Evolutionary conservation across 2,113 vertebrate genomes (phyloP).

Genomic region (Rhodinocichla rosea): DNA sequence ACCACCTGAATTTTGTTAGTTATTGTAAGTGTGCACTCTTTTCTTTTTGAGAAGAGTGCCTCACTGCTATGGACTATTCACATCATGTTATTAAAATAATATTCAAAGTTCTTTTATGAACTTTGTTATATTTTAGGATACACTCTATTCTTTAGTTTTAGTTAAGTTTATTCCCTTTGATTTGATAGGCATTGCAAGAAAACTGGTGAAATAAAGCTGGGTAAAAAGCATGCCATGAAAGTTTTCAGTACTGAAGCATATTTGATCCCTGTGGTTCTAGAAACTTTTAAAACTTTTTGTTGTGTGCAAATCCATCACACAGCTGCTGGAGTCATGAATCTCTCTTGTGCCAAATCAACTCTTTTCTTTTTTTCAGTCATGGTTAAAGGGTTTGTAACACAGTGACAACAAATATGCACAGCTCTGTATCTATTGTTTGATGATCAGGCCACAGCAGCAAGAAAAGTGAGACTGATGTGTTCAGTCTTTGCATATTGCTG

Average conservation of each 20-base stretch:
- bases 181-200: neutral
- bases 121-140: neutral
- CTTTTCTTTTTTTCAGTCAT: neutral
- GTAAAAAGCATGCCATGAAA: neutral
- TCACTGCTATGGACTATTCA: neutral
- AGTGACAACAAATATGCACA: neutral
- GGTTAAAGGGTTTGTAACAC: neutral
- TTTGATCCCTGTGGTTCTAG: neutral
- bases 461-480: neutral
- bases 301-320: neutral
- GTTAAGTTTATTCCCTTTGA: neutral
- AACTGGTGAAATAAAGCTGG: neutral
- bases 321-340: neutral
- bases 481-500: neutral
- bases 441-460: neutral
- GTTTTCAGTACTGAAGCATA: neutral
- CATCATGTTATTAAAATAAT: neutral
- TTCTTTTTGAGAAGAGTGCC: neutral
- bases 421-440: neutral
- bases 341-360: neutral
- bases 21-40: neutral
- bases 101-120: neutral
- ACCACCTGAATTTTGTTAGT: neutral
- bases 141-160: neutral
- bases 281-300: neutral